phyloP scores from a whole-genome alignment of 2,797 vertebrate genomes.

The Champsocephalus gunnari region DNA sequence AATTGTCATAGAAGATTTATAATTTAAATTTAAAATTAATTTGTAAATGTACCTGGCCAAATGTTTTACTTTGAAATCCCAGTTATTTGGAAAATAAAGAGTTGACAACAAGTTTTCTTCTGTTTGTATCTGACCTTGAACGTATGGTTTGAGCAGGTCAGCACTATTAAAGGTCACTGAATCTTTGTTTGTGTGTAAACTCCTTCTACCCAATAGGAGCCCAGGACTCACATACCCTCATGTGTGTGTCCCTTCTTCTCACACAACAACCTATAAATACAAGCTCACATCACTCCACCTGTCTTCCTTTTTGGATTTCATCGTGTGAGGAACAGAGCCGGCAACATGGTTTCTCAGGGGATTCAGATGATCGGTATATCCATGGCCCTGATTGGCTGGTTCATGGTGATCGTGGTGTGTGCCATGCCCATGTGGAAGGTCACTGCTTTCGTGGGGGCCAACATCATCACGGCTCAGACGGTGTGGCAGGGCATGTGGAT shows the following conservation, averaged over 20 bases:
- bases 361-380: conserved; percentile 79
- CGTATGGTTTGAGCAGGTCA: conserved; percentile 54
- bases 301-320: conserved; percentile 30
- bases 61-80: background rate
- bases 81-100: background rate
- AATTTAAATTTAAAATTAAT: background rate
- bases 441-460: conserved; percentile 82
- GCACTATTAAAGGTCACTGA: conserved; percentile 58
- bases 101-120: background rate
- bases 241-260: conserved; percentile 46
- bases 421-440: conserved; percentile 86
- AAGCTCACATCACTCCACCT: background rate
- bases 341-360: conserved; percentile 82
- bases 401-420: conserved; percentile 79
- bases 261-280: conserved; percentile 65
- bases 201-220: conserved; percentile 54
- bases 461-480: conserved; percentile 85
- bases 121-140: conserved; percentile 65
- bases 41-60: background rate
- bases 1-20: background rate
- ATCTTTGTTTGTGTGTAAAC: conserved; percentile 82
- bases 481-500: conserved; percentile 88
- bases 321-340: background rate
- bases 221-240: conserved; percentile 57
- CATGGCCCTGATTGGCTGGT: conserved; percentile 77